A percentile compares a stretch with the other conserved stretches of the same genome.
These are phyloP conservation scores for Cettia cetti DNA, from an alignment of 2,113 vertebrate species.

Conservation along the genomic window DNA sequence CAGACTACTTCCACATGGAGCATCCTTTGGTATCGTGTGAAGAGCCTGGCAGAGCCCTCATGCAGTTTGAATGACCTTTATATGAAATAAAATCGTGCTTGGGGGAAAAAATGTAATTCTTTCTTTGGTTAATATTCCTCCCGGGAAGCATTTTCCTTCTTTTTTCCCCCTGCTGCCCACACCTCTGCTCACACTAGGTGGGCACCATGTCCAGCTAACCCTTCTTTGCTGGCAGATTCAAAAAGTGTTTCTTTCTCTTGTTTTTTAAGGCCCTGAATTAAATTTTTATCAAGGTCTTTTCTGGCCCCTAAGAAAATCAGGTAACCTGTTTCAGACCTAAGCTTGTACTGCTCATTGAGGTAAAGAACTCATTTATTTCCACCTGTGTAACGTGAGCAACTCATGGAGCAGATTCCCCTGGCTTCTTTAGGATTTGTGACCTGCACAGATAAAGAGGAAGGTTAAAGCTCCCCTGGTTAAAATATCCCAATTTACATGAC, in stretches of 20 bases:
- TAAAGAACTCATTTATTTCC: background rate
- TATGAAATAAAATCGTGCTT: background rate
- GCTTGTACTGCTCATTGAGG: background rate
- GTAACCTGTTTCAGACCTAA: background rate
- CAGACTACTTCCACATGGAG: background rate
- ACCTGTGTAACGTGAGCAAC: rapidly evolving
- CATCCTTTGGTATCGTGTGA: background rate
- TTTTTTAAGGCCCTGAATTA: background rate
- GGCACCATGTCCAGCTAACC: background rate
- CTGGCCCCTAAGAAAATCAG: background rate
- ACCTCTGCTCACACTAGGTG: rapidly evolving
- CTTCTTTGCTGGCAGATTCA: background rate
- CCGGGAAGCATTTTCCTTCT: background rate
- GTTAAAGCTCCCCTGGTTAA: background rate
- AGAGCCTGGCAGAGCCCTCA: background rate
- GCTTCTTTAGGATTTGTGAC: background rate
- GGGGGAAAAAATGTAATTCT: background rate
- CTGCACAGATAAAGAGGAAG: background rate
- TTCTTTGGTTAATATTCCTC: background rate
- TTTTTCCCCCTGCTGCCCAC: background rate
- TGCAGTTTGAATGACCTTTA: background rate
- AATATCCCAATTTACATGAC: background rate
- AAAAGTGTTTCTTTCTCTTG: background rate
- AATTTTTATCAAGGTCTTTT: background rate
- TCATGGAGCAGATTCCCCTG: background rate